Base-by-base conservation (phyloP, 2,888 invertebrate genomes). In the Cosmia trapezina region DNA sequence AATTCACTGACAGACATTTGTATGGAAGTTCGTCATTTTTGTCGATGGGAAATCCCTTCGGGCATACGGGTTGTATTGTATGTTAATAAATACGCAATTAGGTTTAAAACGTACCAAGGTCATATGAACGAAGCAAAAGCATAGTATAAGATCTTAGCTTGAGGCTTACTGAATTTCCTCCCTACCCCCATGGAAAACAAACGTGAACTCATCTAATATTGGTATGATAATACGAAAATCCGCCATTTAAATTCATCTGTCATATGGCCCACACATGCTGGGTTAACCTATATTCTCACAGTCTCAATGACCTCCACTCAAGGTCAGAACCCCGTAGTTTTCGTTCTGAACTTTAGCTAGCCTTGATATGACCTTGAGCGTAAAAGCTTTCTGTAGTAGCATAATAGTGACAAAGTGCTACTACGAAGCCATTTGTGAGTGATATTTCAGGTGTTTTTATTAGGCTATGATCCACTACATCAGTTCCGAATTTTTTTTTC, bases 331-430 rank as follows among this genome's bases (percentile, higher is more conserved):
- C 4, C 11, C 22, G 53, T 59, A 33, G 47, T 67, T 57, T n/a
- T 61, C 47, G n/a, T 3, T 45, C 33, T 43, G 22, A 80, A 72
- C 76, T 80, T 45, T 19, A 37, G 4, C 49, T 33, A 56, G 57
- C 74, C 75, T 79, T 56, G 45, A 56, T 33, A 37, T 5, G 28
- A 54, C 78, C 75, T 67, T 70, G 28, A 22, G 33, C 12, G 66
- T 79, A 71, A 79, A 75, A 79, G 79, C 63, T 60, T 70, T 66
- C 17, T 19, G 33, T 49, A 41, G 37, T 53, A 53, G 12, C 22
- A 37, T 64, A 64, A 71, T 53, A 53, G 41, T 64, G 60, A 53
- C 56, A 64, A 64, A 68, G 45, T 73, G 22, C 19, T 9, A 37
- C 11, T 65, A 22, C 33, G 33, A 64, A 49, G 47, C 22, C 19